A percentile compares a stretch with the other conserved stretches of the same genome.
Evolutionary conservation across 2,797 vertebrate species (phyloP).

Genomic region (Siniperca scherzeri): DNA sequence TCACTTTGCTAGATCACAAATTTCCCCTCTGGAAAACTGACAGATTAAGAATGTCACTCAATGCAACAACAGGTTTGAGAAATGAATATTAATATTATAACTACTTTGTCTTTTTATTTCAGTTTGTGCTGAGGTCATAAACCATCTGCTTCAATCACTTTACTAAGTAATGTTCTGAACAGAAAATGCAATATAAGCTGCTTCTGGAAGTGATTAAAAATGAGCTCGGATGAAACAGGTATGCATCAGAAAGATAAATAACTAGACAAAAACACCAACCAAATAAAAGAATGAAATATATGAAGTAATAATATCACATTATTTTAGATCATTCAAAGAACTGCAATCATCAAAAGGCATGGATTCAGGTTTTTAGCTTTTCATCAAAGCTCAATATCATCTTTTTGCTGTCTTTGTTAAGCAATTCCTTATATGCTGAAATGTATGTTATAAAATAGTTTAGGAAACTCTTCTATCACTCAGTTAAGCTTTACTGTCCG

Average conservation of each 20-base stretch:
- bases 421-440: constrained; percentile 6
- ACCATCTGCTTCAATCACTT: constrained; percentile 39
- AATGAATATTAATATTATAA: constrained; percentile 19
- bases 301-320: constrained; percentile 9
- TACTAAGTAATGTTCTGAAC: constrained; percentile 18
- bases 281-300: constrained; percentile 22
- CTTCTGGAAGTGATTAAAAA: constrained; percentile 33
- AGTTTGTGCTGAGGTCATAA: constrained; percentile 23
- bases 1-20: constrained; percentile 12
- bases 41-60: constrained; percentile 7
- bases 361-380: constrained; percentile 1
- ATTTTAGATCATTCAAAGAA: constrained; percentile 28
- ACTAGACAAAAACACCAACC: constrained; percentile 12
- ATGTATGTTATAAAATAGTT: neutral
- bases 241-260: constrained; percentile 32
- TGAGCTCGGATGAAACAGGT: constrained; percentile 16
- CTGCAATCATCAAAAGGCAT: neutral
- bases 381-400: constrained; percentile 3
- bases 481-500: neutral
- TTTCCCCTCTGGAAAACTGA: neutral
- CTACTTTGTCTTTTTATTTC: constrained; percentile 18
- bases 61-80: constrained; percentile 12
- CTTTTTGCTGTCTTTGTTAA: neutral
- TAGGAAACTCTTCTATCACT: neutral
- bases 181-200: constrained; percentile 12